These are phyloP conservation scores for Malurus alboscapulatus DNA, from an alignment of 2,113 vertebrate genomes.

Conservation along the genomic window DNA sequence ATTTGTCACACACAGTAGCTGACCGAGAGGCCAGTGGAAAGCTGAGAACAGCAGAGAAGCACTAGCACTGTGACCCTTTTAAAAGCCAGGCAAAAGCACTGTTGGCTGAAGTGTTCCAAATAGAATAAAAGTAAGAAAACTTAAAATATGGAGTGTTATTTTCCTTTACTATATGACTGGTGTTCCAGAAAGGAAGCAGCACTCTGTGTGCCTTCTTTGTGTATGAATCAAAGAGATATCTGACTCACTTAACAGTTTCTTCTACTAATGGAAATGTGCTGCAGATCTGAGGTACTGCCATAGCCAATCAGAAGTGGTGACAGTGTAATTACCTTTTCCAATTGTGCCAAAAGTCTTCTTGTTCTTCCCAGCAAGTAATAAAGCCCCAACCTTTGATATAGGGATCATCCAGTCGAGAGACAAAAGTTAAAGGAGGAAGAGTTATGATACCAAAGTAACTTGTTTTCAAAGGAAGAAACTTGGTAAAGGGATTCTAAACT, in stretches of 20 bases:
- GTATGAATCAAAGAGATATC: background rate
- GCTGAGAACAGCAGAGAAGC: background rate
- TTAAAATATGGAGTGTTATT: background rate
- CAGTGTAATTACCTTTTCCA: background rate
- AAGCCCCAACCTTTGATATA: background rate
- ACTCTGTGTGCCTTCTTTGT: background rate
- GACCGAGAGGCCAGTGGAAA: background rate
- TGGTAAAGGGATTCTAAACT: background rate
- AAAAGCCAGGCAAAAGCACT: background rate
- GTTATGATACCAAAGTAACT: background rate
- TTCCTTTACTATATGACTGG: background rate
- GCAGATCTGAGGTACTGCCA: background rate
- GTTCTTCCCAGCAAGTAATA: background rate
- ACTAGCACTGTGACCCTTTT: background rate
- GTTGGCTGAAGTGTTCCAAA: background rate
- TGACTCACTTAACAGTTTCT: conserved; percentile 4
- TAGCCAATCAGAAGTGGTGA: background rate
- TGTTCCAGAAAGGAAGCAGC: background rate
- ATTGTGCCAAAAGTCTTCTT: background rate
- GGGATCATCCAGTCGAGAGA: background rate
- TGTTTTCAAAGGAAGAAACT: background rate
- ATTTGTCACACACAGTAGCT: background rate
- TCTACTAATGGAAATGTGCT: background rate
- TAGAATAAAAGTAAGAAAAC: background rate
- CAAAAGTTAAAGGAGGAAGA: background rate